Conservation (phyloP, 2,888 invertebrate genomes). For the Choristoneura rosaceana region DNA sequence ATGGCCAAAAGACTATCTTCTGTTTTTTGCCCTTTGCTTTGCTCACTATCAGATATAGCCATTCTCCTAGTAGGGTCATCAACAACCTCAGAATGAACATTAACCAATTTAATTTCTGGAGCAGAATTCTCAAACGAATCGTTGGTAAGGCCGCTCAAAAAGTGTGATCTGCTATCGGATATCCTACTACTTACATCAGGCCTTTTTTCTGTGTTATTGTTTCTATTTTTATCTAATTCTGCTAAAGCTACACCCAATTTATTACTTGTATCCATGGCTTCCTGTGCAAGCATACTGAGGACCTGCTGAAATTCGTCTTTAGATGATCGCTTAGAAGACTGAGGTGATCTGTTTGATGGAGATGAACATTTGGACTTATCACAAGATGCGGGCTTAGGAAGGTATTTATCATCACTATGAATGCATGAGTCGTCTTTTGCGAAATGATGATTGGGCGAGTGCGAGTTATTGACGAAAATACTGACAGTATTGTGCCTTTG, state of each 20-base stretch:
- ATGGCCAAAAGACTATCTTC: conserved; percentile 82
- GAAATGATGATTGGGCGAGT: conserved; percentile 77
- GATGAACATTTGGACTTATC: conserved; percentile 84
- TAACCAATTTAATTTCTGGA: conserved; percentile 63
- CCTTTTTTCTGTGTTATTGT: conserved; percentile 68
- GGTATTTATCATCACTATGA: conserved; percentile 79
- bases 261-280: conserved; percentile 91
- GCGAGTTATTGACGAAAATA: conserved; percentile 79
- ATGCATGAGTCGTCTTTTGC: conserved; percentile 84
- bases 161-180: conserved; percentile 79
- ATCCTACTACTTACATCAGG: conserved; percentile 78
- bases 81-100: conserved; percentile 60
- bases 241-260: conserved; percentile 88
- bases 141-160: conserved; percentile 79
- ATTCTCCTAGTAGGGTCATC: conserved; percentile 50
- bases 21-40: conserved; percentile 75
- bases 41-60: conserved; percentile 44
- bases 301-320: conserved; percentile 88
- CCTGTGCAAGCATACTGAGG: conserved; percentile 89
- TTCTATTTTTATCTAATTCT: conserved; percentile 83
- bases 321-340: conserved; percentile 78
- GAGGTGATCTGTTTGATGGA: conserved; percentile 84
- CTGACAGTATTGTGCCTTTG: conserved; percentile 82
- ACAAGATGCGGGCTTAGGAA: conserved; percentile 81
- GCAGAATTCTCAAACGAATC: conserved; percentile 59